Base-by-base conservation (phyloP, 2,113 vertebrate genomes). In the Pipa parva region DNA sequence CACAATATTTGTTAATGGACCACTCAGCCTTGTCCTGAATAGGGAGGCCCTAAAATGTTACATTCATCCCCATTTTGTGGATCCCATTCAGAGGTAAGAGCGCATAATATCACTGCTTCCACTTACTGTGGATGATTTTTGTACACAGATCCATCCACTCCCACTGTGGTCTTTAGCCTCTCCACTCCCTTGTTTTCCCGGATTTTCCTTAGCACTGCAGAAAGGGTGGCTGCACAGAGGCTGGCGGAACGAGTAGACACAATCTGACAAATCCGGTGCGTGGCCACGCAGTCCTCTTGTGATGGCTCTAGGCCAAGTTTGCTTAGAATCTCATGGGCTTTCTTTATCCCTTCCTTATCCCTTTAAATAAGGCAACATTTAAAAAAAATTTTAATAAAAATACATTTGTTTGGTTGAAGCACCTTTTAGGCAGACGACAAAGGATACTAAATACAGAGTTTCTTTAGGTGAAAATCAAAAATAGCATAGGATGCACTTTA, bases 121-220 rank as follows among this genome's bases (percentile, higher is more conserved):
- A 88, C 96, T 92, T 81, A 99, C 96, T 92, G 91, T 0, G 93
- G 91, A 58, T 98, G 96, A 57, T 92, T 97, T 78, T 99, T 98
- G 85, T 98, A 98, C 59, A 98, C 93, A 0, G 96, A 92, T 17
- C 97, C 96, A 0, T 98, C 97, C 0, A 93, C 96, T 0, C 91
- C 97, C 0, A 99, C 76, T 0, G 94, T 96, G 63, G 91, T 93
- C 2, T 91, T 89, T 71, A 98, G 78, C 15, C 86, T 76, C 1
- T 97, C 91, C 0, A 83, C 76, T 0, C 91, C 90, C 76, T 97
- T 97, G 85, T 98, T 99, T 70, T 97, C 94, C 36, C 91, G 89
- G 81, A 99, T 89, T 74, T 97, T 94, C 1, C 90, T 75, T 51
- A 98, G 86, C 15, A 99, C 89, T 0, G 95, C 92, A 0, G 82